A percentile compares a stretch with the other conserved stretches of the same genome.
Evolutionary conservation across 2,888 invertebrate genomes (phyloP).

Genomic region (Anorthoa munda): DNA sequence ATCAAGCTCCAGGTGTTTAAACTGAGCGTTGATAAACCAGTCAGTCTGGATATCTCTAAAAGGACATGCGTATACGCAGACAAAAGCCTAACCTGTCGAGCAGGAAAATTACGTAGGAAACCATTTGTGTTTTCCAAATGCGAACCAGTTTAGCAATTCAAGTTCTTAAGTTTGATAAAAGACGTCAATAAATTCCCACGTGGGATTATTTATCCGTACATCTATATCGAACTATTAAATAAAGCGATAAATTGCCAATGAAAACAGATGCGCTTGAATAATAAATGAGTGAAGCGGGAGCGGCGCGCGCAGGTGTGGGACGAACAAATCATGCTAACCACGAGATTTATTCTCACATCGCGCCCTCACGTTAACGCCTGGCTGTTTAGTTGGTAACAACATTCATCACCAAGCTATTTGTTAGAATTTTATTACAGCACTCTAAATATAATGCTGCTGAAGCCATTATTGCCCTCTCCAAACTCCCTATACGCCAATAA

Average conservation of each 20-base stretch:
- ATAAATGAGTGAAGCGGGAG: slow-evolving; percentile 64
- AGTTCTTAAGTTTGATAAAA: slow-evolving; percentile 49
- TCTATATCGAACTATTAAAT: slow-evolving; percentile 59
- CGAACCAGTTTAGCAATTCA: slow-evolving; percentile 55
- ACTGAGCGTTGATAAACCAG: slow-evolving; percentile 62
- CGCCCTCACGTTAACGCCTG: slow-evolving; percentile 48
- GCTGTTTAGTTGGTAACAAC: slow-evolving; percentile 44
- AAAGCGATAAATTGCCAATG: slow-evolving; percentile 63
- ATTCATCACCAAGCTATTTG: slow-evolving; percentile 32
- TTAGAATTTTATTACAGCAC: slow-evolving; percentile 12
- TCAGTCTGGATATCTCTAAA: slow-evolving; percentile 62
- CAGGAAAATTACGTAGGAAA: slow-evolving; percentile 65
- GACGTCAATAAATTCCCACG: slow-evolving; percentile 46
- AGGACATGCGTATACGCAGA: slow-evolving; percentile 62
- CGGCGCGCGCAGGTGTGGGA: slow-evolving; percentile 62
- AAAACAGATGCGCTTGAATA: slow-evolving; percentile 66
- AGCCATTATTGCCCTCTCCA: background rate
- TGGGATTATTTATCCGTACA: slow-evolving; percentile 50
- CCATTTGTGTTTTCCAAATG: slow-evolving; percentile 57
- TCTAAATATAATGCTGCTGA: background rate
- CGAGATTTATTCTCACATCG: slow-evolving; percentile 58
- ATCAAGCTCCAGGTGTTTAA: slow-evolving; percentile 63
- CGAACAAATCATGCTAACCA: slow-evolving; percentile 65
- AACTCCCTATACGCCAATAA: background rate
- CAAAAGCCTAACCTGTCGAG: slow-evolving; percentile 57